Conservation (phyloP, 2,888 invertebrate species). For the Eupithecia vulgata region DNA sequence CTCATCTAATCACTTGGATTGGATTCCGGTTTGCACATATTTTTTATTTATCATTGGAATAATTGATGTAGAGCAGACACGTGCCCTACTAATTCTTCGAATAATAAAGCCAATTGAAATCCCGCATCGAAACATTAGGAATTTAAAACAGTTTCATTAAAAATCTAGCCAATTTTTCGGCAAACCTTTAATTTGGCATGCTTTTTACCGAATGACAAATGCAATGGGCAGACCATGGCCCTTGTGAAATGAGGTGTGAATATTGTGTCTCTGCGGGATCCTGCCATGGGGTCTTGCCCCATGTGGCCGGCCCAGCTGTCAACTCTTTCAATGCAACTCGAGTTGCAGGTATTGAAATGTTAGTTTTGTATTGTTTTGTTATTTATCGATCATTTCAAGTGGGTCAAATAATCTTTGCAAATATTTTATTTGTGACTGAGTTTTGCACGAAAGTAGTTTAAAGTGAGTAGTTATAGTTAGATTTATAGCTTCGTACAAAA, state of each 20-base stretch:
- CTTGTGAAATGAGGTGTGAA: constrained; percentile 83
- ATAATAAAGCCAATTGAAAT: constrained; percentile 12
- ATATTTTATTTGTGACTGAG: background rate
- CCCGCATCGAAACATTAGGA: constrained; percentile 17
- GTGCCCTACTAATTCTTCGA: background rate
- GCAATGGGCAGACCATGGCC: constrained; percentile 62
- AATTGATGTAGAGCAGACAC: background rate
- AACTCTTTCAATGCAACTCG: constrained; percentile 71
- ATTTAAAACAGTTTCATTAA: constrained; percentile 41
- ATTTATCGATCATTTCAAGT: constrained; percentile 23
- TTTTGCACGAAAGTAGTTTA: background rate
- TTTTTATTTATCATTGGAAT: background rate
- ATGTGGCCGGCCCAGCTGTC: constrained; percentile 70
- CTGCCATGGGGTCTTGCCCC: constrained; percentile 60
- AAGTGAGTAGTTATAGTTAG: background rate
- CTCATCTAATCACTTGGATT: background rate
- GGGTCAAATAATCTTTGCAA: constrained; percentile 5
- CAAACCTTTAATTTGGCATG: constrained; percentile 62
- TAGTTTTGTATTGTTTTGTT: constrained; percentile 56
- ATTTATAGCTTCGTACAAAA: background rate
- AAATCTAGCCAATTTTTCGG: constrained; percentile 58
- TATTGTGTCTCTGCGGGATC: constrained; percentile 79
- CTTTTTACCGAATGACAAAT: constrained; percentile 68
- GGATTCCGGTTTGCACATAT: background rate
- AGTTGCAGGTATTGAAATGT: constrained; percentile 69